These are phyloP conservation scores for Tribolium freemani DNA, from an alignment of 2,888 invertebrate species.

Conservation along the genomic window DNA sequence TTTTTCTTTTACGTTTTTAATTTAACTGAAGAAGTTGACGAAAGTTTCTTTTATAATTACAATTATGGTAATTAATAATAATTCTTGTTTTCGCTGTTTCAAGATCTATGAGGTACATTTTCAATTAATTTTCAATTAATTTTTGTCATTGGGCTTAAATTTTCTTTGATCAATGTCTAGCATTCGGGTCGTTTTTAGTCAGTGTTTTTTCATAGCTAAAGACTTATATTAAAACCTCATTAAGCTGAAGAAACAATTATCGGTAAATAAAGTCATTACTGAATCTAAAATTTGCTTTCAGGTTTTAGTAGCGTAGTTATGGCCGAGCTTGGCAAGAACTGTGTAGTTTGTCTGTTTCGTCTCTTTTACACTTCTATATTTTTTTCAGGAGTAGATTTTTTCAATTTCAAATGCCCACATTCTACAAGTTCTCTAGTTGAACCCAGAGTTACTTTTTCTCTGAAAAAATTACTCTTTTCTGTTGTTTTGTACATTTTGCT, in stretches of 20 bases:
- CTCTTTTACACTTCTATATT: background rate
- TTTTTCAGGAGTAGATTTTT: constrained; percentile 1
- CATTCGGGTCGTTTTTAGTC: too few species aligned
- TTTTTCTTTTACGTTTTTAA: too few species aligned
- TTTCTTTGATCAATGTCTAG: too few species aligned
- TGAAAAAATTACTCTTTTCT: background rate
- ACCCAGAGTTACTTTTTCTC: background rate
- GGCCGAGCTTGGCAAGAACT: background rate
- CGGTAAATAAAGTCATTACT: background rate
- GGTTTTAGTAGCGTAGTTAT: background rate
- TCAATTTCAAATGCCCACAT: constrained; percentile 7
- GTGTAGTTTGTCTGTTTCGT: constrained; percentile 2
- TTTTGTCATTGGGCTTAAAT: too few species aligned
- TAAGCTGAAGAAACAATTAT: background rate
- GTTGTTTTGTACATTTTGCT: background rate
- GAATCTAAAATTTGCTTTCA: background rate
- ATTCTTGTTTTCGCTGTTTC: too few species aligned
- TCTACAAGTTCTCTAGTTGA: background rate
- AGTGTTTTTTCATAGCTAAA: too few species aligned
- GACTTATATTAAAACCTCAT: background rate
- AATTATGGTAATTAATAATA: too few species aligned
- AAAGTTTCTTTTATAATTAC: too few species aligned
- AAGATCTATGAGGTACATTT: too few species aligned
- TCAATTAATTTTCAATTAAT: too few species aligned
- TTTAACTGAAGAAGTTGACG: too few species aligned